Percentiles rank a stretch among this genome's conserved stretches.
These are phyloP conservation scores for Parnassius orleans DNA, from an alignment of 2,888 invertebrate genomes.

Conservation along the genomic window DNA sequence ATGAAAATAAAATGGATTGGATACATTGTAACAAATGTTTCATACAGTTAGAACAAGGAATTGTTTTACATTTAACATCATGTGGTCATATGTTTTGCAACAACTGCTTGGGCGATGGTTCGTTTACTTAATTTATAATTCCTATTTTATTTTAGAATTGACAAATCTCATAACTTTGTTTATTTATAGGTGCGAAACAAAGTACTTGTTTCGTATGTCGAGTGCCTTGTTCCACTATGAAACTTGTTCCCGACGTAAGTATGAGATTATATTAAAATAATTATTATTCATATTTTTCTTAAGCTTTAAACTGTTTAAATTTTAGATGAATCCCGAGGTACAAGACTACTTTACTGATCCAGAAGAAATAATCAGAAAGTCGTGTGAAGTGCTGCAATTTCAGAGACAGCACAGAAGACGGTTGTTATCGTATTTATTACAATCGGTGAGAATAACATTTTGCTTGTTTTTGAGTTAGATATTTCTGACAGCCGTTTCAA, in stretches of 20 bases:
- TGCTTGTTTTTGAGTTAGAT: not conserved
- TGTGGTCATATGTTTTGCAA: slow-evolving; percentile 80
- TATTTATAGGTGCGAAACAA: slow-evolving; percentile 61
- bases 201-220: slow-evolving; percentile 71
- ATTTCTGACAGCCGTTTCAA: too few species aligned
- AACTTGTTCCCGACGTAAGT: slow-evolving; percentile 72
- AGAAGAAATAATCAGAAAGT: slow-evolving; percentile 72
- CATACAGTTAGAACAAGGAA: slow-evolving; percentile 67
- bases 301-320: slow-evolving; percentile 18
- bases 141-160: slow-evolving; percentile 14
- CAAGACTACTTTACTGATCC: slow-evolving; percentile 78
- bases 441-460: slow-evolving; percentile 57
- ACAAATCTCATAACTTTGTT: slow-evolving; percentile 16
- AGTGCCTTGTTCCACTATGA: slow-evolving; percentile 69
- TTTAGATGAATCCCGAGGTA: slow-evolving; percentile 74
- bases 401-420: slow-evolving; percentile 73
- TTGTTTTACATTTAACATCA: slow-evolving; percentile 71
- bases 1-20: slow-evolving; percentile 65
- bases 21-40: slow-evolving; percentile 78
- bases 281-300: slow-evolving; percentile 30
- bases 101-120: slow-evolving; percentile 69
- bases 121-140: slow-evolving; percentile 30
- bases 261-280: slow-evolving; percentile 7
- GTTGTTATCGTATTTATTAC: slow-evolving; percentile 69
- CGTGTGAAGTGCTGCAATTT: slow-evolving; percentile 72